Evolutionary conservation across 2,797 vertebrate genomes (phyloP).

Genomic region (Smutsia gigantea): DNA sequence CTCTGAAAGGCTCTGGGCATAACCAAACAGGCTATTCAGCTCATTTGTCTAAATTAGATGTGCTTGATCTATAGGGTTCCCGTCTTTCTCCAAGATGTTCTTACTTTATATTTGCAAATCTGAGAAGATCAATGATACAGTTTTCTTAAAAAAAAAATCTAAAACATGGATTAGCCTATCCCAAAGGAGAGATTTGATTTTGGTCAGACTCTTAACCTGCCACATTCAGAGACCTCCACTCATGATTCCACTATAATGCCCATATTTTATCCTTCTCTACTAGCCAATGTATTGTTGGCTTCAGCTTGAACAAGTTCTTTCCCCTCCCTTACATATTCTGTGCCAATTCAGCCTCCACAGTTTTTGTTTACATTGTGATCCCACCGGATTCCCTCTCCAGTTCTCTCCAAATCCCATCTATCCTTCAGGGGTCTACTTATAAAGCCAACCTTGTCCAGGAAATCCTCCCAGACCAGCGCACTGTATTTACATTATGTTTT

Average conservation of each 20-base stretch:
- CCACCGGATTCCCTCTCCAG: not conserved
- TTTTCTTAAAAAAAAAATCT: not conserved
- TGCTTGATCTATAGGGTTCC: not conserved
- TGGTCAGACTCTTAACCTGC: not conserved
- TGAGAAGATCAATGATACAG: not conserved
- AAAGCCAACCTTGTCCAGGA: not conserved
- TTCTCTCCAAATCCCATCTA: constrained; percentile 18
- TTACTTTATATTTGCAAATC: not conserved
- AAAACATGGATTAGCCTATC: not conserved
- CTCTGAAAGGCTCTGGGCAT: not conserved
- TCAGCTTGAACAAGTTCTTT: not conserved
- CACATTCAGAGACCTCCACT: not conserved
- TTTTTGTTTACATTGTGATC: constrained; percentile 28
- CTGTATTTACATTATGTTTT: not conserved
- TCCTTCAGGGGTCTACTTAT: not conserved
- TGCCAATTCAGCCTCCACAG: not conserved
- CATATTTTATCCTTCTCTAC: not conserved
- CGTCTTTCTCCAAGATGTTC: not conserved
- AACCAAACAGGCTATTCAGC: not conserved
- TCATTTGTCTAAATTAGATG: not conserved
- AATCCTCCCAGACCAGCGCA: not conserved
- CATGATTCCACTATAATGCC: not conserved
- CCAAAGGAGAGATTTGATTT: not conserved
- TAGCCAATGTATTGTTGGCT: not conserved
- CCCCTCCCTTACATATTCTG: not conserved